Evolutionary conservation across 1,140 invertebrate species (phyloP).

Genomic region (Choristoneura fumiferana): DNA sequence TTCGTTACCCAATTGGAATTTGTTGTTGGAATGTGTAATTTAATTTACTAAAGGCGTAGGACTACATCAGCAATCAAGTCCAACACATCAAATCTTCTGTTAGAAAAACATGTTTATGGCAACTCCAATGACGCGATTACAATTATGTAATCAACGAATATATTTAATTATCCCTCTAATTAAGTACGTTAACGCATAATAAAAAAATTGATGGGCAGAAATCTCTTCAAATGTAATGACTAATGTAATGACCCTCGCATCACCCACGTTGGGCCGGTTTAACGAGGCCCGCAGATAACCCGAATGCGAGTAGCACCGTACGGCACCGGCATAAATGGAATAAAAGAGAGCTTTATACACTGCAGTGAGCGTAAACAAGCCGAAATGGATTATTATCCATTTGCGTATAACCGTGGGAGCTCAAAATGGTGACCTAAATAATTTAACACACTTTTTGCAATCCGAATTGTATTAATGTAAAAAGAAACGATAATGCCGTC

Average conservation of each 20-base stretch:
- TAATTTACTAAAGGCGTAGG: too few species aligned
- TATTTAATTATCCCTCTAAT: too few species aligned
- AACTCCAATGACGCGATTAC: too few species aligned
- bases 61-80: too few species aligned
- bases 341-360: background rate
- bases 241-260: conserved; percentile 14
- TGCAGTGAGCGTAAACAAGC: conserved; percentile 13
- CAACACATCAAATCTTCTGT: too few species aligned
- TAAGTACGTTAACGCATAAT: too few species aligned
- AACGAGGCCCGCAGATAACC: conserved; percentile 5
- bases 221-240: conserved; percentile 11
- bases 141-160: too few species aligned
- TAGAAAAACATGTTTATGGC: too few species aligned
- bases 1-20: background rate
- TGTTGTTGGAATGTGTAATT: too few species aligned
- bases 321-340: background rate
- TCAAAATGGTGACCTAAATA: background rate
- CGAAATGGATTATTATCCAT: conserved; percentile 12
- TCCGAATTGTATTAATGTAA: background rate
- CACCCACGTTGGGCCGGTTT: conserved; percentile 9
- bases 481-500: background rate
- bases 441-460: background rate
- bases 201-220: background rate
- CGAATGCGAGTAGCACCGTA: conserved; percentile 6
- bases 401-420: conserved; percentile 11